phyloP scores from a whole-genome alignment of 2,113 vertebrate species.

The Syngnathoides biaculeatus region DNA sequence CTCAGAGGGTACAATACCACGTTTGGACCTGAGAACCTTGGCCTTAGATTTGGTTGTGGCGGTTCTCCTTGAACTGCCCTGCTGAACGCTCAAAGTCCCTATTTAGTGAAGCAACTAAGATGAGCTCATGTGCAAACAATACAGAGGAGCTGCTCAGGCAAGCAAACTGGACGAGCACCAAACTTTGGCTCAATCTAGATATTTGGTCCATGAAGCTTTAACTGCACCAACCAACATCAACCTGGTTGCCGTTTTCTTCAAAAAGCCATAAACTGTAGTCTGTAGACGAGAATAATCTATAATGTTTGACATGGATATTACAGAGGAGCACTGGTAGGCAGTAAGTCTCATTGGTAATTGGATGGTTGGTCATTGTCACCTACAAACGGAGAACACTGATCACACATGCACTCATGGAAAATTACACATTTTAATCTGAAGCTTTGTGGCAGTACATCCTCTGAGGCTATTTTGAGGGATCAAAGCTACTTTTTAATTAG shows the following conservation, averaged over 20 bases:
- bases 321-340: neutral
- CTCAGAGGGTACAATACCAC: no score
- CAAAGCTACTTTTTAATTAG: slow-evolving; percentile 36
- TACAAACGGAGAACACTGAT: slow-evolving; percentile 29
- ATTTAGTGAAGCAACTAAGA: neutral
- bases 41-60: no score
- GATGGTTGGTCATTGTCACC: slow-evolving; percentile 18
- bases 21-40: no score
- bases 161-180: neutral
- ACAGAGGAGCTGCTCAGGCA: neutral
- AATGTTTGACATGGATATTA: no score
- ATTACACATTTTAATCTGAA: slow-evolving; percentile 15
- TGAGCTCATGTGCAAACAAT: neutral
- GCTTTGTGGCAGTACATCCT: slow-evolving; percentile 12
- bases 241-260: neutral
- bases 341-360: neutral
- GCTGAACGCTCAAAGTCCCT: no score
- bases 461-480: slow-evolving; percentile 6
- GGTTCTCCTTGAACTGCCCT: no score
- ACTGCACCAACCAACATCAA: neutral
- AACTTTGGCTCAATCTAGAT: neutral
- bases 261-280: no score
- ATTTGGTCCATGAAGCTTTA: neutral
- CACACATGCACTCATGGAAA: slow-evolving; percentile 19
- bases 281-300: neutral